Evolutionary conservation across 1,140 invertebrate genomes (phyloP).

Genomic region (Lucilia cuprina): DNA sequence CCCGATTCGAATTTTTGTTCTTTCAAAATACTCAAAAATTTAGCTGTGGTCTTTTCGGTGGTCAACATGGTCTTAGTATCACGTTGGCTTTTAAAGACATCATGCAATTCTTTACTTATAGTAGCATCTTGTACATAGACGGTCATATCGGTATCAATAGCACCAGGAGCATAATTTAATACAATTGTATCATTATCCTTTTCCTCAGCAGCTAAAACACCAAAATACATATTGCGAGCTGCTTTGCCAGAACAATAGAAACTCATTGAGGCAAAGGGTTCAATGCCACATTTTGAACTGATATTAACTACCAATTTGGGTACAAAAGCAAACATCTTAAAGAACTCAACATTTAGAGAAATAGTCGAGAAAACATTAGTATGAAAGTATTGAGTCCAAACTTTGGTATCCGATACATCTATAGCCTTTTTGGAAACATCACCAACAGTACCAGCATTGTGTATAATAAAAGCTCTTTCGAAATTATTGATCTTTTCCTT

Average conservation of each 20-base stretch:
- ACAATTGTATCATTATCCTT: conserved; percentile 71
- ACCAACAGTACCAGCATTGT: conserved; percentile 91
- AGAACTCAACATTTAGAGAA: conserved; percentile 79
- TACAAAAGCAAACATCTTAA: conserved; percentile 65
- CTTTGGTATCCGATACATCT: conserved; percentile 68
- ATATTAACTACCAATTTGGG: conserved; percentile 81
- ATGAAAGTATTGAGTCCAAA: conserved; percentile 74
- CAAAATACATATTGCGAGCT: conserved; percentile 91
- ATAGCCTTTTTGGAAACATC: conserved; percentile 70
- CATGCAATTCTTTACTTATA: conserved; percentile 68
- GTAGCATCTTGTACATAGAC: conserved; percentile 69
- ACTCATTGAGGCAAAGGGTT: conserved; percentile 77
- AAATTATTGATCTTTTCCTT: conserved; percentile 63
- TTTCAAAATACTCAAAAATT: conserved; percentile 75
- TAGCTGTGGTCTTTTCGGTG: conserved; percentile 76
- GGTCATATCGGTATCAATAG: conserved; percentile 91
- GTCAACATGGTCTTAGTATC: conserved; percentile 75
- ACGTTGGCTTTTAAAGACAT: conserved; percentile 67
- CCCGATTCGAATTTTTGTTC: conserved; percentile 81
- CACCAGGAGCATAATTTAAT: conserved; percentile 92
- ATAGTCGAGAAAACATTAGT: conserved; percentile 83
- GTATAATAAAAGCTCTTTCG: conserved; percentile 77
- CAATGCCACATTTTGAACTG: conserved; percentile 81
- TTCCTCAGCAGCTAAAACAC: conserved; percentile 81
- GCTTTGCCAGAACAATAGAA: conserved; percentile 90